Evolutionary conservation across 2,797 vertebrate genomes (phyloP), one percentile per base, ranked within the genome.

Genomic region (Paedocypris micromegethes): DNA sequence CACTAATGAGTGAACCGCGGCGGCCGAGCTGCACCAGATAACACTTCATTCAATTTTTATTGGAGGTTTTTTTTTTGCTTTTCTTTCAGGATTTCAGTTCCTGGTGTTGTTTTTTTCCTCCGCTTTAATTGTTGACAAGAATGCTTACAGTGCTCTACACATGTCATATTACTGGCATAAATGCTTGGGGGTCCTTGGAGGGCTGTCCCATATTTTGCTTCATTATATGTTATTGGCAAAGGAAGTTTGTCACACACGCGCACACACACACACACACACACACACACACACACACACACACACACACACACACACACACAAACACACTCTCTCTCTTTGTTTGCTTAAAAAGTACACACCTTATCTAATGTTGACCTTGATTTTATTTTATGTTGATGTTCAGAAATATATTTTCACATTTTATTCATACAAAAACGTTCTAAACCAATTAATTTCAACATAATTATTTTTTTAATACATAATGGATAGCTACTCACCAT

Each of bases 91-190:
- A 65, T 66, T 62, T 50, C 4, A 65, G 49, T 52, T 44, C 40
- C 46, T 9, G 3, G 4, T 46, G 46, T 44, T 23, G 23, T 23
- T 23, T 23, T 70, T 51, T 53, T 44, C 58, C 70, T 39, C 46
- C 68, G 64, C 56, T 39, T 76, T 82, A 81, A 85, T 85, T 85
- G 82, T 82, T 70, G 76, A 80, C 75, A 80, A 78, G 77, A 82
- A 76, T 78, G 79, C 76, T 80, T 79, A 81, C 52, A 58, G 70
- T 43, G 42, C 69, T 54, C 41, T 48, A 56, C 57, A 60, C 48
- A 1, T 50, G 63, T 50, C 56, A 42, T 55, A 48, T 66, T 60
- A 66, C 43, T 38, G 64, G 48, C 49, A 57, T 53, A 42, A 63
- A 70, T 58, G 47, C 60, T 58, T 2, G n/a, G 9, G 6, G 45